Evolutionary conservation across 2,888 invertebrate species (phyloP).

Genomic region (Hypercompe scribonia): DNA sequence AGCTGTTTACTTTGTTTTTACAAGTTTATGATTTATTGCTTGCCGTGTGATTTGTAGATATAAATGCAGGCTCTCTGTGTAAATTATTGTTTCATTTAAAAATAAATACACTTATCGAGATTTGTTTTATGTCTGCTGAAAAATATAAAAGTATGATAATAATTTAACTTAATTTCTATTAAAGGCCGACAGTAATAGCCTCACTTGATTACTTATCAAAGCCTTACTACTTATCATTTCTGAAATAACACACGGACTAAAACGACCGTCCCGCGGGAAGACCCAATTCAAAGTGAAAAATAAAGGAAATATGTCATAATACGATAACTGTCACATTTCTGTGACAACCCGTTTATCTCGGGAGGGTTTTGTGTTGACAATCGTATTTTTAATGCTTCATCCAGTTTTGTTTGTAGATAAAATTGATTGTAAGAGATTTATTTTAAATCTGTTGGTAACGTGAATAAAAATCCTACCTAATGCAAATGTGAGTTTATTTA

Average conservation of each 20-base stretch:
- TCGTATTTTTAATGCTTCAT: slow-evolving; percentile 7
- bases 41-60: not conserved
- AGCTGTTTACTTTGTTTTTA: slow-evolving; percentile 4
- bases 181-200: not conserved
- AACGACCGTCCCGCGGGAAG: slow-evolving; percentile 32
- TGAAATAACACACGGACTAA: slow-evolving; percentile 24
- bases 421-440: not conserved
- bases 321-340: slow-evolving; percentile 46
- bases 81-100: not conserved
- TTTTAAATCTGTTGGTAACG: too few relatives aligned
- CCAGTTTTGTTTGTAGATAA: slow-evolving; percentile 4
- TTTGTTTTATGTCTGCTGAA: not conserved
- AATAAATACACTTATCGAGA: not conserved
- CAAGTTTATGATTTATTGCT: slow-evolving; percentile 21
- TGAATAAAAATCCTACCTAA: not conserved
- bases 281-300: slow-evolving; percentile 50
- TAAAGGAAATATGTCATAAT: slow-evolving; percentile 46
- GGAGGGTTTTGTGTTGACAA: slow-evolving; percentile 10
- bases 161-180: not conserved
- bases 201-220: slow-evolving; percentile 16
- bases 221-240: slow-evolving; percentile 26
- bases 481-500: too few relatives aligned
- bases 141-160: not conserved
- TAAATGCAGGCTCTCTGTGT: not conserved
- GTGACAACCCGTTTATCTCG: slow-evolving; percentile 48